These are phyloP conservation scores for Trichomalopsis sarcophagae DNA, from an alignment of 1,140 invertebrate species.

Conservation along the genomic window DNA sequence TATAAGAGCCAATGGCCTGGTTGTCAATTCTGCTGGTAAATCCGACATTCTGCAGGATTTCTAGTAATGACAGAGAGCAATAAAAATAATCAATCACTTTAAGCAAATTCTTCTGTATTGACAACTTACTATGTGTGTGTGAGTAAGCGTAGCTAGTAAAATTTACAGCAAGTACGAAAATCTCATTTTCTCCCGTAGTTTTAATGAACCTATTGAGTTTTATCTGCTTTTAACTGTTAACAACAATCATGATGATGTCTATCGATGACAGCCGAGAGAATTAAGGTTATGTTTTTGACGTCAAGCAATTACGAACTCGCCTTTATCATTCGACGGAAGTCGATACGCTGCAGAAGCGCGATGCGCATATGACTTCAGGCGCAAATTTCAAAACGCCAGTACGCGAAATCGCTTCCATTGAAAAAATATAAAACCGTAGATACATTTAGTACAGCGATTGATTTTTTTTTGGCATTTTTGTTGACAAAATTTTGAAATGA, in stretches of 20 bases:
- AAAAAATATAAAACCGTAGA: no score
- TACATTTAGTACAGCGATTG: no score
- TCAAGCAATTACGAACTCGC: background rate
- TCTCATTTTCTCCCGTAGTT: conserved; percentile 6
- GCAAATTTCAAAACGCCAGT: no score
- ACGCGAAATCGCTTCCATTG: no score
- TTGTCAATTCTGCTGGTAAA: conserved; percentile 84
- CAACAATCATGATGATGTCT: conserved; percentile 40
- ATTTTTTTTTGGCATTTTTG: no score
- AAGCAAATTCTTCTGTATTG: background rate
- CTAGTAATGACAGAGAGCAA: conserved; percentile 37
- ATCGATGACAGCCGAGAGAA: conserved; percentile 23
- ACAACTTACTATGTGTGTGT: conserved; percentile 6
- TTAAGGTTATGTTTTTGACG: conserved; percentile 36
- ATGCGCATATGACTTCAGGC: no score
- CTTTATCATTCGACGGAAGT: no score
- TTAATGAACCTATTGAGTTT: background rate
- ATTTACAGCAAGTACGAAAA: background rate
- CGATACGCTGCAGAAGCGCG: no score
- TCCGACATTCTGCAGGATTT: conserved; percentile 73
- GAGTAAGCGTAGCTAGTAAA: background rate
- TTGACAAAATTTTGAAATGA: no score
- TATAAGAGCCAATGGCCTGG: conserved; percentile 88
- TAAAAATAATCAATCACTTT: background rate
- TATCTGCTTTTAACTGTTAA: conserved; percentile 18